Evolutionary conservation across 2,888 invertebrate genomes (phyloP).

Genomic region (Margaritifera margaritifera): DNA sequence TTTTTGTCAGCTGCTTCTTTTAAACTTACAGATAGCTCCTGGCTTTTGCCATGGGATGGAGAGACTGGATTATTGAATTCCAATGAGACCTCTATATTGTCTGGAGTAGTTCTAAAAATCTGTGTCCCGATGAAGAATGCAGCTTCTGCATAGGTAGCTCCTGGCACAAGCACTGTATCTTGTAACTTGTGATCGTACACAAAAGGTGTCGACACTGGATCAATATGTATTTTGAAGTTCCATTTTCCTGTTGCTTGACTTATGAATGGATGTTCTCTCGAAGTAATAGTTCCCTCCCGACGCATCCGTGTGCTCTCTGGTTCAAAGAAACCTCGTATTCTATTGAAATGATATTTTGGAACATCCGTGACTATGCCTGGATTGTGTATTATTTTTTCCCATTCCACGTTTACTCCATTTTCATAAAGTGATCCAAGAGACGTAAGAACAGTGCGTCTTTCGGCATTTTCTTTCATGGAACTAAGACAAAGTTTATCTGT

Average conservation of each 20-base stretch:
- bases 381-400: slow-evolving; percentile 25
- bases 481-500: slow-evolving; percentile 19
- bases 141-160: slow-evolving; percentile 40
- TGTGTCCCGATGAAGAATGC: slow-evolving; percentile 29
- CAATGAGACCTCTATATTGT: neutral
- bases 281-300: slow-evolving; percentile 16
- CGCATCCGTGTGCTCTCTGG: slow-evolving; percentile 19
- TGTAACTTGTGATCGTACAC: slow-evolving; percentile 40
- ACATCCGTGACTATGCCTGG: slow-evolving; percentile 17
- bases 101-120: neutral
- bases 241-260: slow-evolving; percentile 2
- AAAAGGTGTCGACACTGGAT: slow-evolving; percentile 30
- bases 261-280: slow-evolving; percentile 7
- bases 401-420: slow-evolving; percentile 24
- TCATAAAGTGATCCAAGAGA: slow-evolving; percentile 28
- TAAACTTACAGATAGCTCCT: neutral
- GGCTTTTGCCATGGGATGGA: neutral
- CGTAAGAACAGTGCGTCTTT: slow-evolving; percentile 19
- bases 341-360: slow-evolving; percentile 47
- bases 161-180: slow-evolving; percentile 34
- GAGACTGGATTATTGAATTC: neutral
- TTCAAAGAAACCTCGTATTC: slow-evolving; percentile 23
- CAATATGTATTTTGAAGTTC: slow-evolving; percentile 21
- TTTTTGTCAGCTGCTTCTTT: too few species aligned
- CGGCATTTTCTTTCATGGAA: slow-evolving; percentile 31